Percentiles rank a stretch among this genome's conserved stretches.
phyloP scores from a whole-genome alignment of 2,797 vertebrate species.

The Gymnocypris eckloni region DNA sequence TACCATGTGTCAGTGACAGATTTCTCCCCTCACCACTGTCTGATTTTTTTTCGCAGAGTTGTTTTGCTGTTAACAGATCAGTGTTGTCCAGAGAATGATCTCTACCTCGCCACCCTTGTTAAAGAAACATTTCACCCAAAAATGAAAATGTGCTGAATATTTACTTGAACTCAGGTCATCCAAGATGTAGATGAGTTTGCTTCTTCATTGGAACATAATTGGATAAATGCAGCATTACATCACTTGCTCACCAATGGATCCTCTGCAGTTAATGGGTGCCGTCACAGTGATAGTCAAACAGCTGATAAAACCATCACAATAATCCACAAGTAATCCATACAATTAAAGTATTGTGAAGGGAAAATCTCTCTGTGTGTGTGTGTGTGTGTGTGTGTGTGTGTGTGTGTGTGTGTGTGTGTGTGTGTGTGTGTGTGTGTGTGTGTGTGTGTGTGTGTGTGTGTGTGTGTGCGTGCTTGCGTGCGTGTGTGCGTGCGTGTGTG shows the following conservation, averaged over 20 bases:
- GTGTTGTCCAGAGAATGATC: slow-evolving; percentile 1
- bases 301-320: neutral
- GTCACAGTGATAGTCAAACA: neutral
- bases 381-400: neutral
- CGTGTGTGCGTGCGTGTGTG: neutral
- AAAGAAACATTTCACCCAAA: neutral
- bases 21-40: neutral
- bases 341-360: neutral
- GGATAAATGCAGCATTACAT: neutral
- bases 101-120: neutral
- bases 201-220: neutral
- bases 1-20: neutral
- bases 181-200: neutral
- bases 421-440: neutral
- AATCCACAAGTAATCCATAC: neutral
- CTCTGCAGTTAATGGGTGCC: neutral
- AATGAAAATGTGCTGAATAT: neutral
- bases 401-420: neutral
- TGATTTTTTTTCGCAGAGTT: neutral
- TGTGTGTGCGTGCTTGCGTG: too few relatives aligned
- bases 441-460: neutral
- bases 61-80: neutral
- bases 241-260: neutral
- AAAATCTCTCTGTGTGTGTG: neutral
- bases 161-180: neutral